Evolutionary conservation across 1,140 invertebrate genomes (phyloP), one percentile per base, ranked within the genome.

Genomic region (Ephestia elutella): DNA sequence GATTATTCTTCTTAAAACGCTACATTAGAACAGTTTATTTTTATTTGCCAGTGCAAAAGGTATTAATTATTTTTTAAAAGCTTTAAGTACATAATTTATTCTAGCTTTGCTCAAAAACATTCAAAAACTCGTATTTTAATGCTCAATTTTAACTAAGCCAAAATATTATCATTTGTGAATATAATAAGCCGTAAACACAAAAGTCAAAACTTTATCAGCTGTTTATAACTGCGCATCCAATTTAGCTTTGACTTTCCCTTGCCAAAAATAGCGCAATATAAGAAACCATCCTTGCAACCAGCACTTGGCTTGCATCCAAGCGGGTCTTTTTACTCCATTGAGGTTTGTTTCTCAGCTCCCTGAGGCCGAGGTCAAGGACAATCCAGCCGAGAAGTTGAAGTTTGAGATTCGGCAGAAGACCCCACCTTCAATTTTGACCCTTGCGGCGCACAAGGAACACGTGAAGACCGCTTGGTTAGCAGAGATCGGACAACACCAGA

Each of bases 381-480:
- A 91, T 73, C 90, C 91, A 50, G 90, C 90, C 17, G 92, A 95
- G 70, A 89, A 91, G 35, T 90, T 91, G 49, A 90, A 91, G 30
- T 95, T 97, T 73, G 93, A 95, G 74, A 87, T 97, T 38, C 91
- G 92, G 69, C 90, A 92, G 56, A 87, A 87, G 57, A 76, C 72
- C 53, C 61, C 89, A 0, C 85, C 82, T 28, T 91, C 91, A 62
- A 91, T 92, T 0, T 83, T 96, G 28, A 92, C 86, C 17, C 82
- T 97, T 53, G 91, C 92, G 62, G 93, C 95, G 0, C 94, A 95
- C 59, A 92, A 94, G 65, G 93, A 95, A 63, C 90, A 92, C 18
- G 92, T 94, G 0, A 95, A 96, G 78, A 90, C 92, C 15, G 91
- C 91, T 59, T 98, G 96, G 96, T 84, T 96, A 4, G 91, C 92